These are phyloP conservation scores for Atopsyche davidsoni DNA, from an alignment of 1,140 invertebrate species.

Conservation along the genomic window DNA sequence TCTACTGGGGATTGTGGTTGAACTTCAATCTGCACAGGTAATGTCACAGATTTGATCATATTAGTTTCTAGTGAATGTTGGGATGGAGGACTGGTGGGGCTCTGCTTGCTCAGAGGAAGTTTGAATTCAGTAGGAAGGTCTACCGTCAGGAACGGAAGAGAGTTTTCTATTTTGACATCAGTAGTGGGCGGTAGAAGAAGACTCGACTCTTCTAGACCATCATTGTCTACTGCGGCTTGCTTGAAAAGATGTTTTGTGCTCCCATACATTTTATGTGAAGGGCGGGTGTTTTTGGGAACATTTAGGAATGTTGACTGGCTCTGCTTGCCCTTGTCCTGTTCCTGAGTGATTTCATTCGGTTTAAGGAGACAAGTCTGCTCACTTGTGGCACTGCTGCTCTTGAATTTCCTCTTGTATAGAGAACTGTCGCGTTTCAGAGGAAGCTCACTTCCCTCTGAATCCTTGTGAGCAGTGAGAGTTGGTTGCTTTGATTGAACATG, in stretches of 20 bases:
- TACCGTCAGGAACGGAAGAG: slow-evolving; percentile 22
- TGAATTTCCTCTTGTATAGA: slow-evolving; percentile 26
- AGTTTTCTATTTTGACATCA: slow-evolving; percentile 13
- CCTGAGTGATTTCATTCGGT: slow-evolving; percentile 11
- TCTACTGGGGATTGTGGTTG: slow-evolving; percentile 22
- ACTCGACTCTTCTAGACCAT: slow-evolving; percentile 26
- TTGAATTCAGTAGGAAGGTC: slow-evolving; percentile 21
- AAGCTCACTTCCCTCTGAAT: slow-evolving; percentile 10
- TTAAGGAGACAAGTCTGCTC: slow-evolving; percentile 22
- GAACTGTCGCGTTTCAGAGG: slow-evolving; percentile 25
- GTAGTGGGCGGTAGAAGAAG: slow-evolving; percentile 20
- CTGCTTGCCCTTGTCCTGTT: slow-evolving; percentile 19
- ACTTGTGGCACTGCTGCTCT: slow-evolving; percentile 16
- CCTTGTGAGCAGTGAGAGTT: slow-evolving; percentile 3
- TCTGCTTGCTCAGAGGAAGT: slow-evolving; percentile 7
- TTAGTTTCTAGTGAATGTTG: slow-evolving; percentile 6
- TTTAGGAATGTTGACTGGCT: slow-evolving; percentile 27
- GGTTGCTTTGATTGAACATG: background rate
- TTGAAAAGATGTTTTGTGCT: slow-evolving; percentile 40
- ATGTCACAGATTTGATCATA: slow-evolving; percentile 9
- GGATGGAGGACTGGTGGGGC: slow-evolving; percentile 1
- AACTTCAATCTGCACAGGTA: slow-evolving; percentile 13
- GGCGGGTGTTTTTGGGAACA: slow-evolving; percentile 32
- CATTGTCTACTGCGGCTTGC: slow-evolving; percentile 35
- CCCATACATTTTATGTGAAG: slow-evolving; percentile 37